phyloP scores from a whole-genome alignment of 1,140 invertebrate genomes.

The Ceratitis capitata region DNA sequence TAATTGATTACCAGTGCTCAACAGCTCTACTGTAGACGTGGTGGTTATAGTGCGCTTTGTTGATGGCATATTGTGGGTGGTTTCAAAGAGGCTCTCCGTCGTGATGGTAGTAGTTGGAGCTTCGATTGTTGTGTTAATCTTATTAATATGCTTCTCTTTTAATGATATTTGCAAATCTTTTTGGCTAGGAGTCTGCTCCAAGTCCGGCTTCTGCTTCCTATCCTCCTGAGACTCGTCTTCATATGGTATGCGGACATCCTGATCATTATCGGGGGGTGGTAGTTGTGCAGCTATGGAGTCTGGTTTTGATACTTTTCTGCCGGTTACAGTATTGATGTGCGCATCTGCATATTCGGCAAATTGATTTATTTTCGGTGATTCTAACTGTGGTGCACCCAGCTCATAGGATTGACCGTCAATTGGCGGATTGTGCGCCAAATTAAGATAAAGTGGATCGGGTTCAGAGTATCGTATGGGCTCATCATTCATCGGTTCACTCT shows the following conservation, averaged over 20 bases:
- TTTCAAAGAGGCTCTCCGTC: neutral
- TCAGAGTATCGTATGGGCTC: constrained; percentile 61
- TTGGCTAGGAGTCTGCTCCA: constrained; percentile 39
- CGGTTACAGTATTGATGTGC: neutral
- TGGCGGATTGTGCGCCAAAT: constrained; percentile 47
- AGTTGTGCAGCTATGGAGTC: constrained; percentile 59
- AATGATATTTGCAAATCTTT: neutral
- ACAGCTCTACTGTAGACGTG: neutral
- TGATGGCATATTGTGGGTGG: constrained; percentile 34
- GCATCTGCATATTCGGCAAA: neutral
- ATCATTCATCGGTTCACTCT: constrained; percentile 58
- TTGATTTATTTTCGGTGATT: constrained; percentile 40
- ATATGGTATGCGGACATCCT: constrained; percentile 43
- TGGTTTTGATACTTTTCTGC: constrained; percentile 22
- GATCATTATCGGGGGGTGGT: constrained; percentile 50
- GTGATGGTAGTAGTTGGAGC: neutral
- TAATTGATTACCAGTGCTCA: neutral
- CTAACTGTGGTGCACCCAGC: constrained; percentile 45
- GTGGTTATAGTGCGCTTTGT: constrained; percentile 12
- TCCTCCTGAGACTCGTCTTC: neutral
- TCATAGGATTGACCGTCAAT: neutral
- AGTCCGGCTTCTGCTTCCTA: neutral
- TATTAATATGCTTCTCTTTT: neutral
- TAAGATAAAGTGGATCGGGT: constrained; percentile 63
- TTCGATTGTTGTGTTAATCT: neutral